phyloP scores from a whole-genome alignment of 2,797 vertebrate genomes.

The Sebastes hubbsi region DNA sequence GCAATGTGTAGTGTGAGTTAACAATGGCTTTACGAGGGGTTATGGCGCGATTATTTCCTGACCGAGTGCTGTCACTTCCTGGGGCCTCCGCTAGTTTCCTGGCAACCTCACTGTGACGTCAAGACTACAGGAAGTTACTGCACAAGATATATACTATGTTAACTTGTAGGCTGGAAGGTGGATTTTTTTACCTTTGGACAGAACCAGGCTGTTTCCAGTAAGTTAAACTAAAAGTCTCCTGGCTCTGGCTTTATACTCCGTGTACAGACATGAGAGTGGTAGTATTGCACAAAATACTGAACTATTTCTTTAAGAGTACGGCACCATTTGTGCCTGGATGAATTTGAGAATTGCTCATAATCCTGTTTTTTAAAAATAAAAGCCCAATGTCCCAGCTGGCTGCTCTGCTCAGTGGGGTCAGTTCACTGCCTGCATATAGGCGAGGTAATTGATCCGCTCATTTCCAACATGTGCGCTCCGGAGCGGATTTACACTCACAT shows the following conservation, averaged over 20 bases:
- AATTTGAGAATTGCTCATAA: not conserved
- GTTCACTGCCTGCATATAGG: not conserved
- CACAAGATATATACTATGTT: not conserved
- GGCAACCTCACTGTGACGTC: not conserved
- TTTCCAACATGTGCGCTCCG: not conserved
- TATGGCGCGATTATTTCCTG: not conserved
- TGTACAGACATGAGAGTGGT: too few species aligned
- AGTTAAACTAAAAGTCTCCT: not conserved
- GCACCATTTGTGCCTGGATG: not conserved
- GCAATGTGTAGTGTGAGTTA: not conserved
- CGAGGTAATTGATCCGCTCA: constrained; percentile 13
- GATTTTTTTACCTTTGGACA: not conserved
- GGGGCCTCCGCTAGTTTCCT: not conserved
- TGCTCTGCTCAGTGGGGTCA: not conserved
- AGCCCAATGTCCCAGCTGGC: constrained; percentile 26
- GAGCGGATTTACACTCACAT: not conserved
- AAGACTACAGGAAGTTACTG: not conserved
- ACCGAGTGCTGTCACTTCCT: not conserved
- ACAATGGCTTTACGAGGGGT: not conserved
- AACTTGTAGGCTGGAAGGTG: not conserved
- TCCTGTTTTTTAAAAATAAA: not conserved
- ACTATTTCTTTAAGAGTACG: not conserved
- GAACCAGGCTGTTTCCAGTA: not conserved
- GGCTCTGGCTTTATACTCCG: too few species aligned
- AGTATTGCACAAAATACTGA: not conserved